A percentile compares a stretch with the other conserved stretches of the same genome.
Evolutionary conservation across 2,113 vertebrate species (phyloP).

Genomic region (Merops nubicus): DNA sequence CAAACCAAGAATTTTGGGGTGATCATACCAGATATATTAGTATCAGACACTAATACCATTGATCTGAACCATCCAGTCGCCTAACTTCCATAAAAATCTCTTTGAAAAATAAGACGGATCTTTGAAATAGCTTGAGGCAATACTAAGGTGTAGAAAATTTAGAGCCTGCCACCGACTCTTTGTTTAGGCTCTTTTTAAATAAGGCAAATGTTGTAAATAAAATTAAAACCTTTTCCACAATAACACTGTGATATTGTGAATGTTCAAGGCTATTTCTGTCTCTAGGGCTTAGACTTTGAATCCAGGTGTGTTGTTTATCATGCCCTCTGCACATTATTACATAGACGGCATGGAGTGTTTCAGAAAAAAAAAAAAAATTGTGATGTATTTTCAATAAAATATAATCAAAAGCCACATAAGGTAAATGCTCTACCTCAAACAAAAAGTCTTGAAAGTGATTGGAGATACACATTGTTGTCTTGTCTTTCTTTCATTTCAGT

Average conservation of each 20-base stretch:
- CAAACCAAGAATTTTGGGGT: neutral
- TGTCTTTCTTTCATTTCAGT: neutral
- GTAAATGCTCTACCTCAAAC: neutral
- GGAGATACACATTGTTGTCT: neutral
- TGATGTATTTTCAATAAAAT: neutral
- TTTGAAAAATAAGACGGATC: neutral
- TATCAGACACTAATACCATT: neutral
- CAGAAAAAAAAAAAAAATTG: neutral
- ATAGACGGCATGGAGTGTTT: neutral
- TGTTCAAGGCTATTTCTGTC: neutral
- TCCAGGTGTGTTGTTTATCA: slow-evolving; percentile 40
- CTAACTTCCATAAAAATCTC: neutral
- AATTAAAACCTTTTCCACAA: neutral
- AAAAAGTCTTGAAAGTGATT: slow-evolving; percentile 9
- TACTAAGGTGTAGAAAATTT: neutral
- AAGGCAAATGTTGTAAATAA: slow-evolving; percentile 6
- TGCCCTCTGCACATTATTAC: neutral
- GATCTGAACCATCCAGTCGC: neutral
- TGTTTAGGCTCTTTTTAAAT: neutral
- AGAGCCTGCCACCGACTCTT: neutral
- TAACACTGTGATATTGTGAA: neutral
- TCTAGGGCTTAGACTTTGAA: neutral
- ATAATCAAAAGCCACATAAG: neutral
- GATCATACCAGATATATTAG: neutral
- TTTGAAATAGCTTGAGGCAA: slow-evolving; percentile 8